Percentiles rank a stretch among this genome's conserved stretches.
Evolutionary conservation across 2,888 invertebrate species (phyloP).

Genomic region (Habrosyne pyritoides): DNA sequence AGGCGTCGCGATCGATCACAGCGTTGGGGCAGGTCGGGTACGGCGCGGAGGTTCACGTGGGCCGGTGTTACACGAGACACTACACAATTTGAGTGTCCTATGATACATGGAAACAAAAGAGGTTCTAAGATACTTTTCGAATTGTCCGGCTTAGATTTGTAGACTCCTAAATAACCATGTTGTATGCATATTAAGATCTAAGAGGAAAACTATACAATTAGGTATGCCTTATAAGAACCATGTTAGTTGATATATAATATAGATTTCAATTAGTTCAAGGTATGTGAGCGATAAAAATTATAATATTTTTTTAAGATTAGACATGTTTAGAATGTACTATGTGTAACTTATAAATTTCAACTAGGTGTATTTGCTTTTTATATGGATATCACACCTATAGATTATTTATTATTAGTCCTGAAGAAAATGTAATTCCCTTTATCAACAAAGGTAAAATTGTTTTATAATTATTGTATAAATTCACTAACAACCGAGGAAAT

Average conservation of each 20-base stretch:
- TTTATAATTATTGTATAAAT: conserved; percentile 13
- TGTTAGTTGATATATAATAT: not conserved
- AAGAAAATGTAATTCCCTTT: not conserved
- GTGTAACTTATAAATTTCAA: too few species aligned
- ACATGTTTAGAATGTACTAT: too few species aligned
- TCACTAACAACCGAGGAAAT: conserved; percentile 29
- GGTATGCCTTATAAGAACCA: not conserved
- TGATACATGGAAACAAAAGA: not conserved
- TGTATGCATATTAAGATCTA: not conserved
- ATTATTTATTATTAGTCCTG: too few species aligned
- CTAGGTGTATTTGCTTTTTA: too few species aligned
- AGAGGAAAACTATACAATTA: not conserved
- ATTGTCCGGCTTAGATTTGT: too few species aligned
- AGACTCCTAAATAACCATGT: not conserved
- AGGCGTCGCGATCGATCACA: conserved; percentile 68
- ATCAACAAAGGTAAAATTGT: not conserved
- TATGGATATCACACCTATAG: too few species aligned
- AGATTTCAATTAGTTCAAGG: not conserved
- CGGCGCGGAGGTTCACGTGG: conserved; percentile 35
- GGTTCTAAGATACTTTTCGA: not conserved
- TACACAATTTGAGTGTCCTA: not conserved
- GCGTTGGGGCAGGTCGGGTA: conserved; percentile 75
- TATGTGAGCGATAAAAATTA: not conserved
- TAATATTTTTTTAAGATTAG: not conserved
- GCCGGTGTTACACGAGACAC: conserved; percentile 7